phyloP scores from a whole-genome alignment of 2,888 invertebrate genomes.

The Spatulosminthurus flaviceps region DNA sequence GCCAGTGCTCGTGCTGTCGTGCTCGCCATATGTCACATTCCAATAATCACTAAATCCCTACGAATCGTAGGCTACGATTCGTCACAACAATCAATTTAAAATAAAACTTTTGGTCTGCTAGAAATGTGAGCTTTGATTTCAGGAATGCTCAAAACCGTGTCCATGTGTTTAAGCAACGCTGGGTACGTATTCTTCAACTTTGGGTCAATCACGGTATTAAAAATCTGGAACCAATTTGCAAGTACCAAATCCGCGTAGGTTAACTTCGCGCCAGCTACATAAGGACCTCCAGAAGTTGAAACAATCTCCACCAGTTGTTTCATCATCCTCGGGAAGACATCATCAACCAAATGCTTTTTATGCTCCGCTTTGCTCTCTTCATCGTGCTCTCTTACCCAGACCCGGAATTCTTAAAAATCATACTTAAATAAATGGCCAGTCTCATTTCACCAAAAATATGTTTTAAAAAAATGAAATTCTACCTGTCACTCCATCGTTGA shows the following conservation, averaged over 20 bases:
- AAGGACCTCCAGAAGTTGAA: conserved; percentile 56
- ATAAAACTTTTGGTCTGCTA: conserved; percentile 68
- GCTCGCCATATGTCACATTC: too few relatives aligned
- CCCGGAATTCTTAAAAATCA: background rate
- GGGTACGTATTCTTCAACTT: background rate
- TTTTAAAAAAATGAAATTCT: background rate
- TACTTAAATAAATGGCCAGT: background rate
- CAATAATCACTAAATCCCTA: too few relatives aligned
- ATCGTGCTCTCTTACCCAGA: conserved; percentile 2
- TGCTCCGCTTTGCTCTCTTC: conserved; percentile 36
- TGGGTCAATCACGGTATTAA: conserved; percentile 59
- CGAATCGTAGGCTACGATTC: too few relatives aligned
- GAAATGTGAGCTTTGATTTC: conserved; percentile 71
- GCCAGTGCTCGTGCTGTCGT: too few relatives aligned
- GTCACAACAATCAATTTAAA: too few relatives aligned
- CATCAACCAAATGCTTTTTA: conserved; percentile 1
- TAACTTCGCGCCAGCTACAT: conserved; percentile 71
- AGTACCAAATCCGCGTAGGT: conserved; percentile 74
- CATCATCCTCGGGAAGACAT: conserved; percentile 18
- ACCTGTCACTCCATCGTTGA: background rate
- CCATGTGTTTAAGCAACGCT: background rate
- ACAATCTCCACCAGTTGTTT: conserved; percentile 37
- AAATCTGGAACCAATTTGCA: conserved; percentile 71
- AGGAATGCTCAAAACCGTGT: conserved; percentile 70
- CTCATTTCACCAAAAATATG: background rate